These are phyloP conservation scores for Lasioglossum zephyrum DNA, from an alignment of 2,888 invertebrate genomes.

Conservation along the genomic window DNA sequence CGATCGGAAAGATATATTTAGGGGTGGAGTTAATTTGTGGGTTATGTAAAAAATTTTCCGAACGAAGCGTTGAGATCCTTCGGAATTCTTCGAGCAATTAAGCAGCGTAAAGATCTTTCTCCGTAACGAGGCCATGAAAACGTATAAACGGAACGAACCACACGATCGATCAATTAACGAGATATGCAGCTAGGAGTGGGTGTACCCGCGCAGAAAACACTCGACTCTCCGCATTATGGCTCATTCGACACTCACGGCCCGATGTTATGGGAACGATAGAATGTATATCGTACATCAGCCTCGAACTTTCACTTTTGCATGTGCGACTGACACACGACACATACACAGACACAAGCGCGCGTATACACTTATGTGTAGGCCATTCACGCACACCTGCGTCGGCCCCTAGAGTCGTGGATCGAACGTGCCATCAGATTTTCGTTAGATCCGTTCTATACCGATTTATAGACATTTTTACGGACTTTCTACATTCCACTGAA, in stretches of 20 bases:
- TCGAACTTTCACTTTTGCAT: conserved; percentile 79
- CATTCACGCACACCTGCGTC: conserved; percentile 26
- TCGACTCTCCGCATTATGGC: conserved; percentile 33
- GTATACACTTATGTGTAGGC: not conserved
- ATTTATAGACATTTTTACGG: not conserved
- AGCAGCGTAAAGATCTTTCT: not conserved
- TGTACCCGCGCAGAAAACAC: conserved; percentile 37
- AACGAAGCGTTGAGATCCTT: not conserved
- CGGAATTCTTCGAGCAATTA: not conserved
- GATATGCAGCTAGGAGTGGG: conserved; percentile 15
- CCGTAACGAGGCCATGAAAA: not conserved
- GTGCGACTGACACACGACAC: conserved; percentile 70
- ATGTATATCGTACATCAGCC: conserved; percentile 76
- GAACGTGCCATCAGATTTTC: not conserved
- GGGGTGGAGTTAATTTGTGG: no score
- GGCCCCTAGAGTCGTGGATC: not conserved
- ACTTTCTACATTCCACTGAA: not conserved
- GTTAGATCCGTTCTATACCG: not conserved
- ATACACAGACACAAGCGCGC: not conserved
- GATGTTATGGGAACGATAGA: conserved; percentile 68
- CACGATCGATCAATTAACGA: conserved; percentile 33
- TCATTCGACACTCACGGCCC: conserved; percentile 61
- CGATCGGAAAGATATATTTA: no score
- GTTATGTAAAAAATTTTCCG: not conserved
- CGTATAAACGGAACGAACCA: conserved; percentile 20